Percentiles rank a stretch among this genome's conserved stretches.
phyloP scores from a whole-genome alignment of 2,797 vertebrate genomes.

The Thamnophis elegans region DNA sequence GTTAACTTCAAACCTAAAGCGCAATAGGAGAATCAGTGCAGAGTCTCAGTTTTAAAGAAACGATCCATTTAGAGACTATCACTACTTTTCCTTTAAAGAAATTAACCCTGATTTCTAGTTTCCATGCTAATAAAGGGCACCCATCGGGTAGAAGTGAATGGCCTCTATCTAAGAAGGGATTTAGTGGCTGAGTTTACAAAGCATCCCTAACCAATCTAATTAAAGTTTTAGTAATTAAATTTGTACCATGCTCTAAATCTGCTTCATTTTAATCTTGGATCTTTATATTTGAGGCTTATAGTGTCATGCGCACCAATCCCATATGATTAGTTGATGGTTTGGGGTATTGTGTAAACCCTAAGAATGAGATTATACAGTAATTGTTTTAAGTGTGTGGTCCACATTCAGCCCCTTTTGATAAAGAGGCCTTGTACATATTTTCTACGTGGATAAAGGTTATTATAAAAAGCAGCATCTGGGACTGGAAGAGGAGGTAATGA shows the following conservation, averaged over 20 bases:
- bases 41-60: neutral
- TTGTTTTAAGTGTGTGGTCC: neutral
- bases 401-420: neutral
- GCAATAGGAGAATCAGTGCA: neutral
- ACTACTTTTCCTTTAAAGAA: neutral
- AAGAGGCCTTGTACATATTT: neutral
- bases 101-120: neutral
- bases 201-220: neutral
- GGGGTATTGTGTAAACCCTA: neutral
- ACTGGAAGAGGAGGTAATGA: neutral
- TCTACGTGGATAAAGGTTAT: neutral
- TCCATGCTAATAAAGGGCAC: neutral
- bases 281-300: neutral
- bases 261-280: neutral
- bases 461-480: neutral
- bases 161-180: neutral
- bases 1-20: neutral
- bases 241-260: neutral
- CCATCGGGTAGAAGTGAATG: neutral
- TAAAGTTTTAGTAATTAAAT: neutral
- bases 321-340: neutral
- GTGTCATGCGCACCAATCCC: neutral
- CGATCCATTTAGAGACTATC: neutral
- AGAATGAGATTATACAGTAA: neutral
- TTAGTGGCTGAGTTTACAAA: neutral